Evolutionary conservation across 2,888 invertebrate species (phyloP).

Genomic region (Sarcophaga carnaria): DNA sequence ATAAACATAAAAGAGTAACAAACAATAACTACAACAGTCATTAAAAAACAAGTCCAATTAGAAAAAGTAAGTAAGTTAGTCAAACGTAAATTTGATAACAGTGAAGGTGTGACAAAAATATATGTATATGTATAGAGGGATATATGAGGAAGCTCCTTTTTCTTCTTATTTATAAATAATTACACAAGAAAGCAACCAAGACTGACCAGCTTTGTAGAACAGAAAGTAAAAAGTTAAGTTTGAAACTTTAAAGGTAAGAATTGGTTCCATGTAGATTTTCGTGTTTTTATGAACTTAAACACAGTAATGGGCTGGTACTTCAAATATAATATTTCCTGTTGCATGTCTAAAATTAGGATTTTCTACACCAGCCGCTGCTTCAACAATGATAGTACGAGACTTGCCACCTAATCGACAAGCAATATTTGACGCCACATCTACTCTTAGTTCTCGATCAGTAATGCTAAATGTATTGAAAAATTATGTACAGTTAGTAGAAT

Average conservation of each 20-base stretch:
- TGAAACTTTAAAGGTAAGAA: neutral
- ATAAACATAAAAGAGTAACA: constrained; percentile 48
- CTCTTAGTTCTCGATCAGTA: constrained; percentile 87
- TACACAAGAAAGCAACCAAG: constrained; percentile 53
- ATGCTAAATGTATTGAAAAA: constrained; percentile 83
- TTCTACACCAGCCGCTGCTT: constrained; percentile 79
- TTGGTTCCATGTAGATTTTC: neutral
- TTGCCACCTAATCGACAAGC: constrained; percentile 94
- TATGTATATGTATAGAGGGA: neutral
- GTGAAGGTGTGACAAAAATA: no score
- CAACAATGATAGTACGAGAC: constrained; percentile 82
- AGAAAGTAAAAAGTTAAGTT: constrained; percentile 29
- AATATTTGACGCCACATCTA: constrained; percentile 88
- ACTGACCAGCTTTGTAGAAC: constrained; percentile 55
- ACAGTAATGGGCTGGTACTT: constrained; percentile 81
- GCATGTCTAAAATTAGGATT: constrained; percentile 79
- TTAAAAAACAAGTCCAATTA: constrained; percentile 13
- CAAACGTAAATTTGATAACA: neutral
- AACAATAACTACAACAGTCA: constrained; percentile 19
- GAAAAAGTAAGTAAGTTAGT: neutral
- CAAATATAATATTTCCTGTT: constrained; percentile 79
- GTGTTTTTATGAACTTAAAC: constrained; percentile 68
- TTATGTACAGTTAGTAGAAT: neutral
- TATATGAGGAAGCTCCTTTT: no score
- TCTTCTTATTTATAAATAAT: neutral